phyloP scores from a whole-genome alignment of 2,888 invertebrate genomes.

The Pterostichus madidus region DNA sequence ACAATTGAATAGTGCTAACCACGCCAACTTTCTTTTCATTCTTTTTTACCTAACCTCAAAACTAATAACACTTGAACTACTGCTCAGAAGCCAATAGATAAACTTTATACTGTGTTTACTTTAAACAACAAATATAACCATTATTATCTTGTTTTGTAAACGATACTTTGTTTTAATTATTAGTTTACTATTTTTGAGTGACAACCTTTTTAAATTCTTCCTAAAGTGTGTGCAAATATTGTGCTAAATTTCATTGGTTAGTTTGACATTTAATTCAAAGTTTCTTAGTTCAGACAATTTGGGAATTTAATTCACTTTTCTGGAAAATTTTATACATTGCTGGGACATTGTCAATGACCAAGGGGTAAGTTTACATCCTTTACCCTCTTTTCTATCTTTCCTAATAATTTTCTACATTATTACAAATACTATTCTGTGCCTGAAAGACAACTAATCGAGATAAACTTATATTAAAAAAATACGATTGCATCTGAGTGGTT shows the following conservation, averaged over 20 bases:
- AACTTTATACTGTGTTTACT: conserved; percentile 5
- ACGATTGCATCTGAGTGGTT: neutral
- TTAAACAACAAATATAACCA: no score
- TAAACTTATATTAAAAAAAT: no score
- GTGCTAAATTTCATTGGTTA: neutral
- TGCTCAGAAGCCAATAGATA: no score
- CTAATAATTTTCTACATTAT: neutral
- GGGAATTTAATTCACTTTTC: conserved; percentile 2
- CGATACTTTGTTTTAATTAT: neutral
- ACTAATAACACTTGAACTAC: no score
- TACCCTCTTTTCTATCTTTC: neutral
- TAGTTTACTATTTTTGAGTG: neutral
- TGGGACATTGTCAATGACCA: conserved; percentile 42
- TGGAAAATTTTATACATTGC: conserved; percentile 25
- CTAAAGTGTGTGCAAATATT: neutral
- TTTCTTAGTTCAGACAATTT: neutral
- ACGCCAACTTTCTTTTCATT: neutral
- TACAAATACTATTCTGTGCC: no score
- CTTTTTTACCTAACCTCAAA: conserved; percentile 6
- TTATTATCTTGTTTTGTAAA: no score
- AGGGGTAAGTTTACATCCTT: conserved; percentile 59
- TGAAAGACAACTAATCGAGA: no score
- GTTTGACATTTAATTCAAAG: conserved; percentile 8
- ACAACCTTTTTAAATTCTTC: conserved; percentile 5
- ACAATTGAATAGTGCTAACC: neutral